phyloP scores from a whole-genome alignment of 1,140 invertebrate species.

The Drosophila gunungcola region DNA sequence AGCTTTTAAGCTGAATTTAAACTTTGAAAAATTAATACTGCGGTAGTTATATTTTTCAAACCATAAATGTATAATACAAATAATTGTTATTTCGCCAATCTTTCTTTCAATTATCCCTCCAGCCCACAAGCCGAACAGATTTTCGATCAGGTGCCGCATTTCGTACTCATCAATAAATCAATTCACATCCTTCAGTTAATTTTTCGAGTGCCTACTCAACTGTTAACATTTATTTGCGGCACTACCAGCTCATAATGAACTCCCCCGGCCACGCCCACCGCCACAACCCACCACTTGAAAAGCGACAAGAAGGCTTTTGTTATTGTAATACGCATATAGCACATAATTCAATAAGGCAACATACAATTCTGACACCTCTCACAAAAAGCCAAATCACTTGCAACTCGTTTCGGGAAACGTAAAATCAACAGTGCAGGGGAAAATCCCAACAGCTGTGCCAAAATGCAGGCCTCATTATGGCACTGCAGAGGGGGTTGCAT shows the following conservation, averaged over 20 bases:
- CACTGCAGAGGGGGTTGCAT: slow-evolving; percentile 52
- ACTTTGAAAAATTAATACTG: no score
- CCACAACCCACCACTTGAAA: slow-evolving; percentile 47
- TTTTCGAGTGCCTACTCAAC: slow-evolving; percentile 56
- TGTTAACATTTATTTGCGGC: slow-evolving; percentile 38
- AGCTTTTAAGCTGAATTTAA: no score
- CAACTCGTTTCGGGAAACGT: slow-evolving; percentile 28
- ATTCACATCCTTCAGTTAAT: slow-evolving; percentile 30
- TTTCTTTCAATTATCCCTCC: not conserved
- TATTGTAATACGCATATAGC: slow-evolving; percentile 51
- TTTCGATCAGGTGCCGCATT: slow-evolving; percentile 35
- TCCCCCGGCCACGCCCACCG: slow-evolving; percentile 47
- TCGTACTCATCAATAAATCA: slow-evolving; percentile 37
- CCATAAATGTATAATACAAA: no score
- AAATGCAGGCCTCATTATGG: slow-evolving; percentile 60
- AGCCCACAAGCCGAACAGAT: slow-evolving; percentile 31
- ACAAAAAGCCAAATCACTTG: slow-evolving; percentile 44
- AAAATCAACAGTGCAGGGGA: slow-evolving; percentile 14
- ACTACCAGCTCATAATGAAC: slow-evolving; percentile 22
- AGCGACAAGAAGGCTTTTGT: slow-evolving; percentile 40
- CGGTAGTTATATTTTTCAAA: no score
- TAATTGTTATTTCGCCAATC: not conserved
- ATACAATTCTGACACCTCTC: slow-evolving; percentile 69
- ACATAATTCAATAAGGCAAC: slow-evolving; percentile 79
- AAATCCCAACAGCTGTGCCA: slow-evolving; percentile 71